A percentile compares a stretch with the other conserved stretches of the same genome.
Evolutionary conservation across 1,140 invertebrate species (phyloP).

Genomic region (Pseudomyrmex concolor): DNA sequence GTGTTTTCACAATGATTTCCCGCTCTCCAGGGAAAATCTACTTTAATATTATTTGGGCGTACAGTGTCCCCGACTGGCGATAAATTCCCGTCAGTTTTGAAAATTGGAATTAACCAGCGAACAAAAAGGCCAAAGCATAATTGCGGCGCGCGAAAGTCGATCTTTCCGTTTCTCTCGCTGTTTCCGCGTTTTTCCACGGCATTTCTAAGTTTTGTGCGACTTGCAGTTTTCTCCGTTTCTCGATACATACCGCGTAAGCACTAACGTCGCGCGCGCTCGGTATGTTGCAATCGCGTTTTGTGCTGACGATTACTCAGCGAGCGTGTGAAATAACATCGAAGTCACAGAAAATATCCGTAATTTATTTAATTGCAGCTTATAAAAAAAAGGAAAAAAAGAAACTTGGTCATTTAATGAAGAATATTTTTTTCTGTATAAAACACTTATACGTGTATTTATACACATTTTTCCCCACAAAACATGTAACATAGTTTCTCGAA

Average conservation of each 20-base stretch:
- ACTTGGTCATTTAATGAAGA: not conserved
- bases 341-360: constrained; percentile 3
- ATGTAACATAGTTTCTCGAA: not conserved
- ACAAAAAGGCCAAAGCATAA: constrained; percentile 61
- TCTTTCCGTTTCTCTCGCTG: not conserved
- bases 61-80: constrained; percentile 28
- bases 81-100: constrained; percentile 64
- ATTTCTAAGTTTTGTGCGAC: constrained; percentile 43
- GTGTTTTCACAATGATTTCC: not conserved
- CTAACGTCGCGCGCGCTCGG: constrained; percentile 36
- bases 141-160: constrained; percentile 42
- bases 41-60: constrained; percentile 44
- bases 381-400: not conserved
- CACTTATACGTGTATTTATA: no score
- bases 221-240: constrained; percentile 52
- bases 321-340: constrained; percentile 27
- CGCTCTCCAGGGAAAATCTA: constrained; percentile 16
- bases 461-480: no score
- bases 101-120: constrained; percentile 61
- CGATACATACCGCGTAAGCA: constrained; percentile 55
- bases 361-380: constrained; percentile 16
- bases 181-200: constrained; percentile 15
- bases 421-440: not conserved
- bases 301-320: constrained; percentile 37
- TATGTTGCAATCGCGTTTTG: constrained; percentile 48